Base-by-base conservation (phyloP, 2,888 invertebrate genomes). In the Limnephilus auricula region DNA sequence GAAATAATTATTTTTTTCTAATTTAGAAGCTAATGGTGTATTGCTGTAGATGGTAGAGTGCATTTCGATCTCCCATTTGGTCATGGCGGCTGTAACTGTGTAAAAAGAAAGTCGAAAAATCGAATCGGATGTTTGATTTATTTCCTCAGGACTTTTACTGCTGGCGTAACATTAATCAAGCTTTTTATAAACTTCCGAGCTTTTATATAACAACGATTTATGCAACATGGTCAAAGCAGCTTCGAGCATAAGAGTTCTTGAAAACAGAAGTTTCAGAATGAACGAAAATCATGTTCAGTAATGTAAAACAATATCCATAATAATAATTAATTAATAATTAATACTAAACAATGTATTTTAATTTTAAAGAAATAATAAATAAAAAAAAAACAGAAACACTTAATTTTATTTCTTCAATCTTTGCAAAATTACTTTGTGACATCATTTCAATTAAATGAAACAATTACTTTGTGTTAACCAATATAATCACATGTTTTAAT, bases 71-170 rank as follows among this genome's bases (percentile, higher is more conserved):
- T 65, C 65, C 9, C 25, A n/a, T 65, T 65, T 65, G 65, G 25
- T 65, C 65, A 65, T 65, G 65, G 65, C 65, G 65, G 25, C 25
- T 65, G 65, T 65, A 25, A 65, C n/a, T 6, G 25, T 65, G 50
- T 65, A 65, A 65, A 65, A 65, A 25, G 65, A 25, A 65, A 65
- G 5, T n/a, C n/a, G 65, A 65, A 82, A 83, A 91, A 90, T 88
- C 88, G 88, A 45, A 88, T 90, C 90, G 90, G n/a, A 85, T 50
- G 82, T 85, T 82, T 92, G 92, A 92, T 92, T 92, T 92, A 92
- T 92, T 79, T 89, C 90, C 30, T 50, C 84, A 65, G 86, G 87
- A 85, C 89, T 90, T 90, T 92, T 90, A 92, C 92, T 78, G 84
- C 89, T 45, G 90, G 79, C 79, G 85, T 34, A 80, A 31, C 90